Conservation (phyloP, 2,797 vertebrate genomes). For the Acomys russatus region DNA sequence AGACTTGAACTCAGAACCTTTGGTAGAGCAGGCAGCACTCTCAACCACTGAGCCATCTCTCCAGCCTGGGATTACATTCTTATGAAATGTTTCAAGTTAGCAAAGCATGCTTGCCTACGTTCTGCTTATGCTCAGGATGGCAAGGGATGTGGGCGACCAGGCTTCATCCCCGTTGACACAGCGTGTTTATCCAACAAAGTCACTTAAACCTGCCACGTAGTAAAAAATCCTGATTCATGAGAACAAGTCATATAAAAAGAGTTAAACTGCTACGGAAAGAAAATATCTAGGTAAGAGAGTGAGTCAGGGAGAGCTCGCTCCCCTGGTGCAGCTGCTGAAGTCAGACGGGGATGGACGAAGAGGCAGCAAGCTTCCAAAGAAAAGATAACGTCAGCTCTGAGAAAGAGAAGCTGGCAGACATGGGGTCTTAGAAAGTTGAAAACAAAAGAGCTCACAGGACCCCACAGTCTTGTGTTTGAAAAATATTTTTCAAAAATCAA, state of each 20-base stretch:
- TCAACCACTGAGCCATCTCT: no score
- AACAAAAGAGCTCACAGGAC: not conserved
- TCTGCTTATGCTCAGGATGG: not conserved
- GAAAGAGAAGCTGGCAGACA: not conserved
- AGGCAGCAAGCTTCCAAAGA: not conserved
- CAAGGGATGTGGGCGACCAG: not conserved
- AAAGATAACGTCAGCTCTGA: not conserved
- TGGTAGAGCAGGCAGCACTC: no score
- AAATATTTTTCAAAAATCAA: slow-evolving; percentile 29
- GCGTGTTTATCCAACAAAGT: not conserved
- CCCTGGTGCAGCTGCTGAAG: no score
- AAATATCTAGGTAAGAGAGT: not conserved
- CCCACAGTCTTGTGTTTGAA: not conserved
- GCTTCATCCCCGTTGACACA: not conserved
- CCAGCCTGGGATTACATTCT: not conserved
- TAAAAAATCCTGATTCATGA: not conserved
- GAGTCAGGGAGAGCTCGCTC: not conserved
- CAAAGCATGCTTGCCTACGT: not conserved
- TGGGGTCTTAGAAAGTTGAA: not conserved
- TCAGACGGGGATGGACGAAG: fast-evolving
- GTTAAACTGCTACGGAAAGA: not conserved
- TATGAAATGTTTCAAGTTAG: slow-evolving; percentile 26
- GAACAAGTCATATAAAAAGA: slow-evolving; percentile 3
- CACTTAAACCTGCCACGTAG: not conserved
- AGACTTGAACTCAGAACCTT: no score